phyloP scores from a whole-genome alignment of 2,888 invertebrate species.

The Gastrophysa polygoni region DNA sequence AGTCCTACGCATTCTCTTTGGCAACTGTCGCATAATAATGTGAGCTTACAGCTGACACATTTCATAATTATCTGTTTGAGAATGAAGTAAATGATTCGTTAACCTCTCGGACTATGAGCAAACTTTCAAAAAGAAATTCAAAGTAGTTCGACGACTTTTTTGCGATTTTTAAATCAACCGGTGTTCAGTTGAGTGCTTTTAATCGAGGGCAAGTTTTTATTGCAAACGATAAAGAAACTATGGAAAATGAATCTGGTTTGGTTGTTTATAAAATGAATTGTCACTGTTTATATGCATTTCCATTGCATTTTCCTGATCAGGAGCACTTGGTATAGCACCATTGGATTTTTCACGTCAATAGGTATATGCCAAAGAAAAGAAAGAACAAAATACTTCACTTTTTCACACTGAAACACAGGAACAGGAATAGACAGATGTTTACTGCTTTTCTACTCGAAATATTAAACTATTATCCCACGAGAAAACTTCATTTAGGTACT shows the following conservation, averaged over 20 bases:
- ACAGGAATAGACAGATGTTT: no score
- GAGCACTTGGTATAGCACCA: not conserved
- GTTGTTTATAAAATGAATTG: not conserved
- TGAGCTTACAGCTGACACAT: not conserved
- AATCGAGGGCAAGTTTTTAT: not conserved
- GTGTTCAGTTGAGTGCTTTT: not conserved
- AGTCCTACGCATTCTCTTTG: constrained; percentile 7
- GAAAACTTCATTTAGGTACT: no score
- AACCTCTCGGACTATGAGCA: not conserved
- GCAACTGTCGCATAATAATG: constrained; percentile 5
- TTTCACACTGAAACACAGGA: no score
- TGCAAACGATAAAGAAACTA: not conserved
- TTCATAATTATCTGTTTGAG: not conserved
- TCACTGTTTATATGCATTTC: not conserved
- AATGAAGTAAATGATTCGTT: not conserved
- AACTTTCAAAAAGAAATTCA: not conserved
- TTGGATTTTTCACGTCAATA: not conserved
- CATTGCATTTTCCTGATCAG: not conserved
- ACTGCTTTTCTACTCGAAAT: no score
- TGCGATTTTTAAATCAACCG: not conserved
- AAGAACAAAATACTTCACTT: no score
- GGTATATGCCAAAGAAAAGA: not conserved
- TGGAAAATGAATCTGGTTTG: not conserved
- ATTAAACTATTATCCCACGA: no score
- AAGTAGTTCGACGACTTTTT: not conserved